Percentiles rank a stretch among this genome's conserved stretches.
phyloP scores from a whole-genome alignment of 2,113 vertebrate genomes.

The Pholis gunnellus region DNA sequence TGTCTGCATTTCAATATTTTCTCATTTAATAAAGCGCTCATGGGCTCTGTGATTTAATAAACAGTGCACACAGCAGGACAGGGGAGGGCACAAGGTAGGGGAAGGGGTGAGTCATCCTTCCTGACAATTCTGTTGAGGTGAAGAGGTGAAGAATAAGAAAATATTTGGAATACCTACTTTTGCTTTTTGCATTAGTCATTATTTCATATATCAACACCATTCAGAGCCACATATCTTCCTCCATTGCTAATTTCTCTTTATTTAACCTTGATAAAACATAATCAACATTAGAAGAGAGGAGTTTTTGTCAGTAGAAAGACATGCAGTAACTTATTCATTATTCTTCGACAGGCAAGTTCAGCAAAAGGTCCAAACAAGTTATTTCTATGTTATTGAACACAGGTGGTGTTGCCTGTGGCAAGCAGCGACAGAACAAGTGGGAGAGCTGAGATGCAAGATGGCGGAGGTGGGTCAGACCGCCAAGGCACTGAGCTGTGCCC shows the following conservation, averaged over 20 bases:
- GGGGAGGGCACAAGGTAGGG: slow-evolving; percentile 14
- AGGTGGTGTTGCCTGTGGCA: slow-evolving; percentile 5
- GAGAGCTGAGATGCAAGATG: slow-evolving; percentile 39
- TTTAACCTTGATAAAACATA: not conserved
- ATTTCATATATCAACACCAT: not conserved
- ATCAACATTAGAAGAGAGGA: not conserved
- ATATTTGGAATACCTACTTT: slow-evolving; percentile 2
- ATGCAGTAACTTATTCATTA: not conserved
- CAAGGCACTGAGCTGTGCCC: slow-evolving; percentile 54
- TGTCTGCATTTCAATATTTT: slow-evolving; percentile 77
- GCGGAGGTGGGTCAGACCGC: slow-evolving; percentile 51
- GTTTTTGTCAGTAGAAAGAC: not conserved
- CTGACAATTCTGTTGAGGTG: slow-evolving; percentile 17
- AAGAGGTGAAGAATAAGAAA: slow-evolving; percentile 2
- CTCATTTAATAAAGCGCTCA: slow-evolving; percentile 72
- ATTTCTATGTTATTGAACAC: slow-evolving; percentile 26
- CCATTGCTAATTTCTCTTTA: not conserved
- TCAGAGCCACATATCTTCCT: not conserved
- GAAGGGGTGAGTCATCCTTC: slow-evolving; percentile 14
- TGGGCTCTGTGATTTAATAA: slow-evolving; percentile 77
- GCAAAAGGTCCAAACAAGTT: slow-evolving; percentile 14
- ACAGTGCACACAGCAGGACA: slow-evolving; percentile 12
- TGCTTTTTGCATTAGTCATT: not conserved
- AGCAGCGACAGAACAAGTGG: slow-evolving; percentile 26
- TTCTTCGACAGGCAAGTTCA: slow-evolving; percentile 19